These are phyloP conservation scores for Colletes collaris DNA, from an alignment of 2,888 invertebrate genomes.

Conservation along the genomic window DNA sequence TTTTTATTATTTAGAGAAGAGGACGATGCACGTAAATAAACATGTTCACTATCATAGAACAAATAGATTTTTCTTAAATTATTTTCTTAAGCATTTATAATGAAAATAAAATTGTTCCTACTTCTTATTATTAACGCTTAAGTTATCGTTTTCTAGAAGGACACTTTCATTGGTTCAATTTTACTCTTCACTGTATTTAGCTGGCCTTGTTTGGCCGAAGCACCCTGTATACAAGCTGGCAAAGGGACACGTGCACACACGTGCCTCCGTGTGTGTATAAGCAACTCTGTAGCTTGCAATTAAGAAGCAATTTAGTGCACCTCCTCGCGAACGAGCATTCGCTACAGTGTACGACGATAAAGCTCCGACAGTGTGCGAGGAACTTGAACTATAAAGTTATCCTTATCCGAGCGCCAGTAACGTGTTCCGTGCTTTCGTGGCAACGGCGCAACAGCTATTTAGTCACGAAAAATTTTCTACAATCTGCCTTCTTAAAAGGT, in stretches of 20 bases:
- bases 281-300: slow-evolving; percentile 56
- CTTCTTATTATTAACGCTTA: too few species aligned
- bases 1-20: too few species aligned
- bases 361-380: slow-evolving; percentile 10
- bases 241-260: not conserved
- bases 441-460: not conserved
- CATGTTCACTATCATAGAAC: too few species aligned
- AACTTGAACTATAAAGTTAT: slow-evolving; percentile 43
- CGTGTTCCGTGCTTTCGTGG: not conserved
- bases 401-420: slow-evolving; percentile 22
- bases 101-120: too few species aligned
- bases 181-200: too few species aligned
- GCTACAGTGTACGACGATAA: slow-evolving; percentile 35
- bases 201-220: too few species aligned
- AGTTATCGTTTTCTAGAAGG: too few species aligned
- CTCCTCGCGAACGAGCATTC: slow-evolving; percentile 48
- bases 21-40: too few species aligned
- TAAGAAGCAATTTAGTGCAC: slow-evolving; percentile 53
- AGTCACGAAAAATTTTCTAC: not conserved
- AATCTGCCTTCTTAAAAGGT: not conserved
- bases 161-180: too few species aligned
- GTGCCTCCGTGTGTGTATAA: not conserved
- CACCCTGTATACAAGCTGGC: too few species aligned
- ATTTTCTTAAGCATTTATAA: too few species aligned
- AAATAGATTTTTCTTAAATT: too few species aligned